Base-by-base conservation (phyloP, 2,797 vertebrate species). In the Clarias platycephalus region DNA sequence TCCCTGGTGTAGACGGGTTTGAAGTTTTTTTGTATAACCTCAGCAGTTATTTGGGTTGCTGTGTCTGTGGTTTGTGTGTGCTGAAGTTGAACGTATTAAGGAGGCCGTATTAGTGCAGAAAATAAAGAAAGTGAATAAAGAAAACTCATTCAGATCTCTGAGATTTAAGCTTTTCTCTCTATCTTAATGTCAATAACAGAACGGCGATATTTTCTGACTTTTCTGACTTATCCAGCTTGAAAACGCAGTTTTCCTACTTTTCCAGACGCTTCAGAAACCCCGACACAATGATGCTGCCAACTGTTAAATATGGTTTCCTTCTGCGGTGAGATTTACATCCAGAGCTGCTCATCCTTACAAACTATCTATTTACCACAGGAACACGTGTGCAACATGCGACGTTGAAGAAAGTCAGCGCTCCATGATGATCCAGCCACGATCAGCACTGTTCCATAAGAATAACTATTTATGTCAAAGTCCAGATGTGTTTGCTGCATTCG, bases 401-500 rank as follows among this genome's bases (percentile, higher is more conserved):
- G 64, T n/a, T 37, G 58, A 49, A 10, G 34, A 64, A 64, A 49
- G 37, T 44, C 60, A 28, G 60, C 16, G 5, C 37, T 49, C 40
- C 8, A 13, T 49, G 62, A 64, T 26, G n/a, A 44, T 64, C 8
- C 77, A 53, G 60, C 40, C 18, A 31, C 64, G 77, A 66, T 66
- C 77, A 64, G 60, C 49, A 66, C 62, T 13, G 24, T 37, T 22
- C 13, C 76, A n/a, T 62, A 78, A 78, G 22, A 78, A 79, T 79
- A 64, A 79, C 37, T 28, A 37, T 63, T 63, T 49, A 64, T 64
- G 37, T 78, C 58, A 63, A 64, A 63, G 24, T 80, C 77, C 77
- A 80, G 77, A 80, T 80, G 77, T 80, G 58, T 66, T 80, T 66
- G 37, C 40, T 28, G 40, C 62, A 28, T 22, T 80, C 28, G 62